phyloP scores from a whole-genome alignment of 1,140 invertebrate species.

The Drosophila sp. region DNA sequence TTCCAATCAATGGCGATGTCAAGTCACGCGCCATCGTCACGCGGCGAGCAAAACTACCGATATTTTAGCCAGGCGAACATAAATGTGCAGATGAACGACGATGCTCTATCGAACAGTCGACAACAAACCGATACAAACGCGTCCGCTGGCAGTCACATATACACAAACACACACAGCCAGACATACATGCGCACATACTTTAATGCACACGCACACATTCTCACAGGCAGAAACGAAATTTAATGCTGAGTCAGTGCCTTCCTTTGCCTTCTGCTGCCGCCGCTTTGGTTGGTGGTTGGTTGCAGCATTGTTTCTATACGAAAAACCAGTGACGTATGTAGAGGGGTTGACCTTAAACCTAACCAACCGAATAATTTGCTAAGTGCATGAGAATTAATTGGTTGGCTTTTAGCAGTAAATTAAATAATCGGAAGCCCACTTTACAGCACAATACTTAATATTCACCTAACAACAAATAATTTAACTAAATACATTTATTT shows the following conservation, averaged over 20 bases:
- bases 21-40: slow-evolving; percentile 74
- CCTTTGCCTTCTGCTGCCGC: slow-evolving; percentile 72
- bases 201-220: slow-evolving; percentile 29
- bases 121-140: slow-evolving; percentile 55
- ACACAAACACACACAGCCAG: slow-evolving; percentile 22
- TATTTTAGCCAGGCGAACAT: slow-evolving; percentile 76
- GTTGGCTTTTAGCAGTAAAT: not conserved
- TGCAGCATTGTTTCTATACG: slow-evolving; percentile 54
- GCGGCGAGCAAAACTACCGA: slow-evolving; percentile 82
- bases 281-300: slow-evolving; percentile 75
- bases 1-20: slow-evolving; percentile 66
- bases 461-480: not conserved
- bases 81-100: slow-evolving; percentile 30
- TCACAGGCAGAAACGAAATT: slow-evolving; percentile 34
- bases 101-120: slow-evolving; percentile 62
- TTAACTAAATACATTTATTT: too few species aligned
- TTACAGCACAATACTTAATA: not conserved
- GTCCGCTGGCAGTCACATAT: slow-evolving; percentile 14
- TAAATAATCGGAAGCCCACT: not conserved
- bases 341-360: not conserved
- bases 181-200: not conserved
- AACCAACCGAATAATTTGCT: not conserved
- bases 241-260: slow-evolving; percentile 48
- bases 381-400: not conserved
- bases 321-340: slow-evolving; percentile 31